A percentile compares a stretch with the other conserved stretches of the same genome.
Evolutionary conservation across 1,140 invertebrate species (phyloP).

Genomic region (Drosophila eugracilis): DNA sequence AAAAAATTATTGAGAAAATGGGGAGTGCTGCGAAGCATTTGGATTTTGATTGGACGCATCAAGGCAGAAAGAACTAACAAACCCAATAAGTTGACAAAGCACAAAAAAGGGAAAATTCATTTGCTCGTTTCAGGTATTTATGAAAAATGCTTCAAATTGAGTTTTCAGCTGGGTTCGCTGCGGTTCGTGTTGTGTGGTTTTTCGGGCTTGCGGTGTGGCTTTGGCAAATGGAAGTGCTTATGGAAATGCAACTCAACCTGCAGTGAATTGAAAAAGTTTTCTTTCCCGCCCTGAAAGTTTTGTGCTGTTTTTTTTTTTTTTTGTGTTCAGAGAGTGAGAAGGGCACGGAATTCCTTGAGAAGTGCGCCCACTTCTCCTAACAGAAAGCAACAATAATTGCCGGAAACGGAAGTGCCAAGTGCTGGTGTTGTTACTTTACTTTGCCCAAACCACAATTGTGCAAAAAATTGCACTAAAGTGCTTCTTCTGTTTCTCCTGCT

Average conservation of each 20-base stretch:
- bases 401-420: constrained; percentile 81
- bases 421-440: constrained; percentile 62
- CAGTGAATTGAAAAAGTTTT: constrained; percentile 74
- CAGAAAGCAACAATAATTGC: constrained; percentile 67
- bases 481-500: constrained; percentile 20
- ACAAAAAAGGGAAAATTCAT: constrained; percentile 14
- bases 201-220: constrained; percentile 11
- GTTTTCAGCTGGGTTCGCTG: constrained; percentile 31
- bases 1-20: not conserved
- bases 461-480: constrained; percentile 67
- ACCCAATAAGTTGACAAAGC: constrained; percentile 45
- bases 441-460: constrained; percentile 25
- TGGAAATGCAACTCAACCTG: constrained; percentile 60
- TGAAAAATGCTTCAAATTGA: constrained; percentile 55
- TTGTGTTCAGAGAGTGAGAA: not conserved
- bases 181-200: constrained; percentile 23
- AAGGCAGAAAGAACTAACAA: constrained; percentile 56
- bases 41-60: constrained; percentile 76
- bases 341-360: constrained; percentile 28
- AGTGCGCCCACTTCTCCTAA: constrained; percentile 28
- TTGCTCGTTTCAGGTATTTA: constrained; percentile 41
- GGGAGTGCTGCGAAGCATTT: constrained; percentile 57
- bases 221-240: constrained; percentile 39
- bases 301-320: not conserved
- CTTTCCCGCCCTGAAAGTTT: constrained; percentile 23